phyloP scores from a whole-genome alignment of 2,888 invertebrate species.

The Drosophila limbata region DNA sequence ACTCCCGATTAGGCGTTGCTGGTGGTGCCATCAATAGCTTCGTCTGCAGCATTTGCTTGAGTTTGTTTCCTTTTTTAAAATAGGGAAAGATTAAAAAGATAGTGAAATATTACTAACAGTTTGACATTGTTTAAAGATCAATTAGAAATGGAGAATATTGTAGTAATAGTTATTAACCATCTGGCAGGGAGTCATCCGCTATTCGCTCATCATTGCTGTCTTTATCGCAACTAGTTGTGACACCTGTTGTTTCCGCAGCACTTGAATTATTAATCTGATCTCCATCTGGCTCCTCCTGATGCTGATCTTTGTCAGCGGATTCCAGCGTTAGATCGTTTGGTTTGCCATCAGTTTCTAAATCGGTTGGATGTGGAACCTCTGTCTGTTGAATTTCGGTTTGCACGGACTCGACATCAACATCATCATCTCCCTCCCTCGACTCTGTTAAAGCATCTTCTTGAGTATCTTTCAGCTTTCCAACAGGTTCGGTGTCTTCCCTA shows the following conservation, averaged over 20 bases:
- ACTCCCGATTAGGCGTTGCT: conserved; percentile 23
- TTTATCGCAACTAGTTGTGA: conserved; percentile 30
- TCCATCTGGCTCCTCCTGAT: neutral
- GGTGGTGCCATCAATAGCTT: conserved; percentile 46
- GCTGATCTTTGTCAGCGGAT: neutral
- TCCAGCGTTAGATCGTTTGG: neutral
- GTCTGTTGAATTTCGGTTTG: too few species aligned
- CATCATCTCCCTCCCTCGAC: neutral
- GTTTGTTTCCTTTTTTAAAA: conserved; percentile 22
- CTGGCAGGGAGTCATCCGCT: conserved; percentile 49
- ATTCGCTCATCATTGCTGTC: conserved; percentile 19
- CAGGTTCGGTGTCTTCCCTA: neutral
- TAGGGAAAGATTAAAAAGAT: neutral
- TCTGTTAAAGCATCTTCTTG: neutral
- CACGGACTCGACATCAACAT: neutral
- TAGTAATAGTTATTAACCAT: conserved; percentile 68
- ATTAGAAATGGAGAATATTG: neutral
- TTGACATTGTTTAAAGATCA: neutral
- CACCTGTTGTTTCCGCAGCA: conserved; percentile 68
- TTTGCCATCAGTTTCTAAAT: neutral
- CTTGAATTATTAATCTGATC: neutral
- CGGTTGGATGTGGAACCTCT: neutral
- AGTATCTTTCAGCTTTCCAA: neutral
- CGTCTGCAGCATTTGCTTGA: conserved; percentile 8
- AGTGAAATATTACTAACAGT: conserved; percentile 1